These are phyloP conservation scores for Oxyteleia sp. DNA, from an alignment of 2,888 invertebrate species.

Conservation along the genomic window DNA sequence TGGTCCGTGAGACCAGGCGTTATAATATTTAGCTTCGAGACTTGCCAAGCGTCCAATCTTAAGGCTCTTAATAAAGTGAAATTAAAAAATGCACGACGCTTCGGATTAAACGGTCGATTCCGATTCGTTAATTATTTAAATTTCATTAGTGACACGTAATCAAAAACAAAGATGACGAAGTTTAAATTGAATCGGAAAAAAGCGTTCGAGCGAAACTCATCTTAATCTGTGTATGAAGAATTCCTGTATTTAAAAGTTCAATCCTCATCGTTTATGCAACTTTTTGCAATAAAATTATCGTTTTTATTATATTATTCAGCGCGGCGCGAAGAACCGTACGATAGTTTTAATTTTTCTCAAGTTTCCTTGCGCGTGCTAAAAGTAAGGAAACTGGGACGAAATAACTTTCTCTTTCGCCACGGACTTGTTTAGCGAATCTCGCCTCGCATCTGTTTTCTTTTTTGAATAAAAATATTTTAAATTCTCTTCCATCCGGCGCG, in stretches of 20 bases:
- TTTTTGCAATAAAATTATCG: slow-evolving; percentile 35
- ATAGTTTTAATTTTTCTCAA: slow-evolving; percentile 59
- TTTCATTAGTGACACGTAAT: slow-evolving; percentile 29
- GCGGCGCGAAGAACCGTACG: slow-evolving; percentile 31
- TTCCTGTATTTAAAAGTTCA: slow-evolving; percentile 34
- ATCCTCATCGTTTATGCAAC: slow-evolving; percentile 55
- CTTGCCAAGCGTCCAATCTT: background rate
- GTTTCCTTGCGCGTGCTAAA: slow-evolving; percentile 38
- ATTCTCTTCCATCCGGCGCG: slow-evolving; percentile 77
- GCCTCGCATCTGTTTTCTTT: slow-evolving; percentile 77
- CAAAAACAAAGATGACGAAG: background rate
- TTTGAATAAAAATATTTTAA: slow-evolving; percentile 81
- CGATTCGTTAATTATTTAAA: slow-evolving; percentile 52
- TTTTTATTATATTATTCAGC: slow-evolving; percentile 52
- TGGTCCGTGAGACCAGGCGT: background rate
- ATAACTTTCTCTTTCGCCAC: slow-evolving; percentile 53
- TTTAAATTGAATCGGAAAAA: slow-evolving; percentile 3
- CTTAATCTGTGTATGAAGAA: slow-evolving; percentile 3
- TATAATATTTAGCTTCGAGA: background rate
- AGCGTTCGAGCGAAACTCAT: background rate
- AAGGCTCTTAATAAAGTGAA: background rate
- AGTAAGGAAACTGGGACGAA: slow-evolving; percentile 51
- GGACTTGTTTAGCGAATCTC: slow-evolving; percentile 55
- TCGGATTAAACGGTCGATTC: background rate
- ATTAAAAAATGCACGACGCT: background rate